Conservation (phyloP, 2,888 invertebrate genomes). For the Phaonia tiefii region DNA sequence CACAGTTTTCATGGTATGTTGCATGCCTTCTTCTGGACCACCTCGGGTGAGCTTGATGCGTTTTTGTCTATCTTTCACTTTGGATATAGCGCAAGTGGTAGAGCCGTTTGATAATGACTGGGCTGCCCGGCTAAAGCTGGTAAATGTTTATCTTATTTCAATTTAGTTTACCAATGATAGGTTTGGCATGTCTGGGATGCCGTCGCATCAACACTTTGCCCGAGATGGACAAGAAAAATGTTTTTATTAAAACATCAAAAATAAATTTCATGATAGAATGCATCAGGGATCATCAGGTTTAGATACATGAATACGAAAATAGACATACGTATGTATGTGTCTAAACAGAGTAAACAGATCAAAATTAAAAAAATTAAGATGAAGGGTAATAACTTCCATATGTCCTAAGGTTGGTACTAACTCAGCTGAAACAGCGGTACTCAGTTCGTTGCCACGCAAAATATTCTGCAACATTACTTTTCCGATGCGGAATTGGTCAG, state of each 20-base stretch:
- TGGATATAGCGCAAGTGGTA: neutral
- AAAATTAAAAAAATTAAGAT: too few relatives aligned
- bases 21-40: too few relatives aligned
- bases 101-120: neutral
- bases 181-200: neutral
- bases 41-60: conserved; percentile 10
- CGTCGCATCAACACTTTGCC: neutral
- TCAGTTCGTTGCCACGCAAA: too few relatives aligned
- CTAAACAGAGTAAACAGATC: neutral
- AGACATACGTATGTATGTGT: neutral
- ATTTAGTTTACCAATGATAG: neutral
- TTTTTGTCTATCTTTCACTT: neutral
- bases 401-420: too few relatives aligned
- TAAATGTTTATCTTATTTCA: conserved; percentile 3
- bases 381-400: too few relatives aligned
- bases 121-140: neutral
- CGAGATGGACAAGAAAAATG: neutral
- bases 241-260: conserved; percentile 9
- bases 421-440: too few relatives aligned
- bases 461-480: too few relatives aligned
- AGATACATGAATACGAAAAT: neutral
- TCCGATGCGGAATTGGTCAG: too few relatives aligned
- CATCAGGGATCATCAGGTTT: neutral
- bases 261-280: neutral
- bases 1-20: neutral